A percentile compares a stretch with the other conserved stretches of the same genome.
These are phyloP conservation scores for Pherbina coryleti DNA, from an alignment of 2,888 invertebrate species.

Conservation along the genomic window DNA sequence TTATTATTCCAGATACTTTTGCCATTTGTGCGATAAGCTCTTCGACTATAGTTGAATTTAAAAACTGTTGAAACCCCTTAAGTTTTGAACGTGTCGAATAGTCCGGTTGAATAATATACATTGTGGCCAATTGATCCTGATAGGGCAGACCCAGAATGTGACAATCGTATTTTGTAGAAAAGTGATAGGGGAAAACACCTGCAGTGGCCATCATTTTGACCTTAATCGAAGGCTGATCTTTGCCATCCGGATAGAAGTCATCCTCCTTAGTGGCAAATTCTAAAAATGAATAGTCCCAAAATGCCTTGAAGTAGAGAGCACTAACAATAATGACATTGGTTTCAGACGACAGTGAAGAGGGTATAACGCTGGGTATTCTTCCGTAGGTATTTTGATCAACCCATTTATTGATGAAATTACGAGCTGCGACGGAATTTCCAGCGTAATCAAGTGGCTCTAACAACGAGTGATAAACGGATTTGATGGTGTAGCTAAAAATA, in stretches of 20 bases:
- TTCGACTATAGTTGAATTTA: slow-evolving; percentile 70
- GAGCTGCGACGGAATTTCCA: slow-evolving; percentile 64
- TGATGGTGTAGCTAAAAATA: slow-evolving; percentile 64
- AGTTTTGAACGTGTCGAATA: slow-evolving; percentile 70
- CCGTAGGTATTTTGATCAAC: slow-evolving; percentile 73
- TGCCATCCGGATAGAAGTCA: slow-evolving; percentile 72
- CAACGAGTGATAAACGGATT: slow-evolving; percentile 72
- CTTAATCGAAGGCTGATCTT: slow-evolving; percentile 59
- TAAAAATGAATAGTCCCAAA: slow-evolving; percentile 77
- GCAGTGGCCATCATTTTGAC: slow-evolving; percentile 77
- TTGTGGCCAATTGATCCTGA: slow-evolving; percentile 73
- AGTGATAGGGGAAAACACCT: slow-evolving; percentile 73
- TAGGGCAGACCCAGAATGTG: slow-evolving; percentile 78
- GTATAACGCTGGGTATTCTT: slow-evolving; percentile 73
- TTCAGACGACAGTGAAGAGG: slow-evolving; percentile 68
- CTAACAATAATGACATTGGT: slow-evolving; percentile 76
- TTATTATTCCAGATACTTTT: slow-evolving; percentile 70
- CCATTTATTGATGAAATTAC: slow-evolving; percentile 73
- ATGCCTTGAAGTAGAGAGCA: slow-evolving; percentile 74
- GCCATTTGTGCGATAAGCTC: slow-evolving; percentile 64
- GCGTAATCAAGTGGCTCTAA: slow-evolving; percentile 72
- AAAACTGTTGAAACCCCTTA: slow-evolving; percentile 66
- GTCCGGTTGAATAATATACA: slow-evolving; percentile 77
- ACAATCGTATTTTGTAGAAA: slow-evolving; percentile 68
- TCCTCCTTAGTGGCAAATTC: slow-evolving; percentile 68